Conservation (phyloP, 2,113 vertebrate species). For the Alethe diademata region DNA sequence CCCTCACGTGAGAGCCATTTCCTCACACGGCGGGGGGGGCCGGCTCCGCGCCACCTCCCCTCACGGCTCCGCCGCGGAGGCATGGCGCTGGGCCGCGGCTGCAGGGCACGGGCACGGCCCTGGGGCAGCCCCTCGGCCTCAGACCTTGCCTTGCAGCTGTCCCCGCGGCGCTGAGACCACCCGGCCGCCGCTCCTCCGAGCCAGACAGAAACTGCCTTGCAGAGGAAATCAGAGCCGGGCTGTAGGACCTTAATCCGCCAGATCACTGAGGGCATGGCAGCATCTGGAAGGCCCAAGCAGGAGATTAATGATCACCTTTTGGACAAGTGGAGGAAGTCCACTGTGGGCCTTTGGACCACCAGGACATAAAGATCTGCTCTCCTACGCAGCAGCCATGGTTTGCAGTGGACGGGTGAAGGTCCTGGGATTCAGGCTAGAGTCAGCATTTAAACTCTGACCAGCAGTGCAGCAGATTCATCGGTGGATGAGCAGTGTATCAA, state of each 20-base stretch:
- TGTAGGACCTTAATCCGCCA: background rate
- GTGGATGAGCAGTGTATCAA: background rate
- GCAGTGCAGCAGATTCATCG: background rate
- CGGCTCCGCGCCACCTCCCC: background rate
- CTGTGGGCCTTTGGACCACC: background rate
- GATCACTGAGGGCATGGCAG: background rate
- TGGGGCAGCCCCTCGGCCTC: no score
- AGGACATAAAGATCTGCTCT: background rate
- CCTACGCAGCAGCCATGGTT: accelerated
- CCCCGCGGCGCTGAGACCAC: background rate
- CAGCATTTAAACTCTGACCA: background rate
- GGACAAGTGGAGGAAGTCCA: background rate
- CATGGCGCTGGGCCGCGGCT: background rate
- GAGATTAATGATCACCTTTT: background rate
- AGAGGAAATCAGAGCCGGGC: background rate
- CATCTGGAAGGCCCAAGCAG: background rate
- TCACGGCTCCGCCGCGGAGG: background rate
- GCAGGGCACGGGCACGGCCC: background rate
- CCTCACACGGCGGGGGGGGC: background rate
- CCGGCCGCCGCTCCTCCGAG: background rate
- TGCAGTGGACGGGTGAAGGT: background rate
- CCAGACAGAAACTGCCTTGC: background rate
- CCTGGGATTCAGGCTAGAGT: background rate
- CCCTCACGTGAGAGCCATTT: slow-evolving; percentile 55
- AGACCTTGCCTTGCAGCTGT: accelerated